phyloP scores from a whole-genome alignment of 2,113 vertebrate genomes.

The Colaptes auratus region DNA sequence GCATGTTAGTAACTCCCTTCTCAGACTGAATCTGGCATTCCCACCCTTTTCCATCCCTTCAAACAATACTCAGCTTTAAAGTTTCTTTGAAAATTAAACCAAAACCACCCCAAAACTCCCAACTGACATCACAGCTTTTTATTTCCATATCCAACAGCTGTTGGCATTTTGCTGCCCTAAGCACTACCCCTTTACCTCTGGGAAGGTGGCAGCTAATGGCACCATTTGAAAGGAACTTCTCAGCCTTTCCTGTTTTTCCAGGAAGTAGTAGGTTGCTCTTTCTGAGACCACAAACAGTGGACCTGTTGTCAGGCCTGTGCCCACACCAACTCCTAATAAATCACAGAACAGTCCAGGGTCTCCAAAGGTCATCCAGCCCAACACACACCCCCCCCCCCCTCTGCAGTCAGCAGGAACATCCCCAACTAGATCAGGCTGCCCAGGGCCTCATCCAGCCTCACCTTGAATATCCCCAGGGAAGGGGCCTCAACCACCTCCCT shows the following conservation, averaged over 20 bases:
- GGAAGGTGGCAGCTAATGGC: neutral
- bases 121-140: neutral
- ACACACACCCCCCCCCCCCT: too few relatives aligned
- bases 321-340: neutral
- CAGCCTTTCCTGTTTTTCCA: neutral
- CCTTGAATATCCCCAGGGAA: too few relatives aligned
- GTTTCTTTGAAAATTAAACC: neutral
- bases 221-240: neutral
- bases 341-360: too few relatives aligned
- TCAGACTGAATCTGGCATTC: neutral
- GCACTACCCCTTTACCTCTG: neutral
- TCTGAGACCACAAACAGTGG: rapidly evolving
- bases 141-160: neutral
- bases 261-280: neutral
- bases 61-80: neutral
- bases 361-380: too few relatives aligned
- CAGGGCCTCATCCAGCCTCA: too few relatives aligned
- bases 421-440: too few relatives aligned
- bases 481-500: too few relatives aligned
- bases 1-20: neutral
- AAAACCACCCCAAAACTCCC: too few relatives aligned
- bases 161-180: neutral
- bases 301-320: neutral
- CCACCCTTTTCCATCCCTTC: neutral
- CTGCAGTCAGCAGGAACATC: too few relatives aligned